Base-by-base conservation (phyloP, 2,888 invertebrate genomes). In the Achlya flavicornis region DNA sequence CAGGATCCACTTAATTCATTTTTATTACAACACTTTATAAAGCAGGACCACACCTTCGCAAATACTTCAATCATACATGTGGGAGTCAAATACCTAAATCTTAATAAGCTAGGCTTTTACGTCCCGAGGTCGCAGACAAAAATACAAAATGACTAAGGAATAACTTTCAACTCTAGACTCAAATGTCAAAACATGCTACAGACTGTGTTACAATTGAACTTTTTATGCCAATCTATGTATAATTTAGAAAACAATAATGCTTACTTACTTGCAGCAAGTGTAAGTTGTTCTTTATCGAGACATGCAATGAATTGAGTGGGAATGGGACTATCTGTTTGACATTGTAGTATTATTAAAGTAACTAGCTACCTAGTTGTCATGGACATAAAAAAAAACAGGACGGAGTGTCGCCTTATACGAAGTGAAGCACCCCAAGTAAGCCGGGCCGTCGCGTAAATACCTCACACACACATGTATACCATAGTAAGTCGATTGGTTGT, bases 71-170 rank as follows among this genome's bases (percentile, higher is more conserved):
- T 53, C 7, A n/a, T 19, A 61, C 46, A 63, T 53, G 63, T 69
- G 77, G 61, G 80, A 76, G 67, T 64, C 64, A 66, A 72, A 73
- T 65, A 69, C 66, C 63, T 70, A 70, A 68, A 72, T 71, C 70
- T 65, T 66, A 71, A 78, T 75, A 72, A 68, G 65, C 69, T 72
- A 68, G 75, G 69, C 64, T 66, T 66, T 66, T 65, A 4, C 53
- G 67, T 63, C 61, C 70, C 73, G 69, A 81, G 78, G 78, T 68
- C 69, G 61, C 61, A 69, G 64, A 62, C 61, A 58, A 65, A 65
- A 65, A 61, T 61, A 58, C 57, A 67, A 67, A 68, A 53, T 67
- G 61, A 68, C 66, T 64, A 69, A 66, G 66, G 67, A 68, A 62
- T 64, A 63, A 64, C 69, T 77, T 72, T 76, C 66, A 67, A 67